A percentile compares a stretch with the other conserved stretches of the same genome.
phyloP scores from a whole-genome alignment of 2,113 vertebrate species.

The Psilopsiagon aurifrons region DNA sequence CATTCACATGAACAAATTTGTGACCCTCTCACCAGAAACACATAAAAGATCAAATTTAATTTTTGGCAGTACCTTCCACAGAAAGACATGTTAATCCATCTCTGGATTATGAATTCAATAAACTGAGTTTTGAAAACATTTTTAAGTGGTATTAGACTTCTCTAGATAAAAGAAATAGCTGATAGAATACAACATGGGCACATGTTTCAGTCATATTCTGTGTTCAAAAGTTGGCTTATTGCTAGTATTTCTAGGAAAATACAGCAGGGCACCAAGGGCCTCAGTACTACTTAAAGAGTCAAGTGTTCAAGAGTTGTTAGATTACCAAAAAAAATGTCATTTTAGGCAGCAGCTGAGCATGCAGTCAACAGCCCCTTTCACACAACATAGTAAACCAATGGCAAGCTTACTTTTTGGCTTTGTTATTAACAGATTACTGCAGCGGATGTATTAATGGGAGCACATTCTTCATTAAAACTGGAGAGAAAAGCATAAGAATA shows the following conservation, averaged over 20 bases:
- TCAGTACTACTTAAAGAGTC: constrained; percentile 26
- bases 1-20: not conserved
- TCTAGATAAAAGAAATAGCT: constrained; percentile 6
- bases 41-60: not conserved
- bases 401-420: not conserved
- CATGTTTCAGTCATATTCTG: not conserved
- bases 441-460: not conserved
- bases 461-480: not conserved
- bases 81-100: not conserved
- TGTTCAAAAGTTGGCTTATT: not conserved
- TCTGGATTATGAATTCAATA: not conserved
- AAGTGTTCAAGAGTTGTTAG: constrained; percentile 45
- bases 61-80: not conserved
- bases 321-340: constrained; percentile 12
- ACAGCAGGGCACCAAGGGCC: not conserved
- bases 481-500: not conserved
- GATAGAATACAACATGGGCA: not conserved
- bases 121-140: not conserved
- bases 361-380: constrained; percentile 36
- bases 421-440: constrained; percentile 45
- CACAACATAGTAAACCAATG: constrained; percentile 1
- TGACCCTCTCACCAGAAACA: not conserved
- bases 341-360: constrained; percentile 36
- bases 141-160: constrained; percentile 3
- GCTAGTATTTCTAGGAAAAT: constrained; percentile 34